Evolutionary conservation across 2,113 vertebrate genomes (phyloP), one percentile per base, ranked within the genome.

Genomic region (Mesembrinibis cayennensis): DNA sequence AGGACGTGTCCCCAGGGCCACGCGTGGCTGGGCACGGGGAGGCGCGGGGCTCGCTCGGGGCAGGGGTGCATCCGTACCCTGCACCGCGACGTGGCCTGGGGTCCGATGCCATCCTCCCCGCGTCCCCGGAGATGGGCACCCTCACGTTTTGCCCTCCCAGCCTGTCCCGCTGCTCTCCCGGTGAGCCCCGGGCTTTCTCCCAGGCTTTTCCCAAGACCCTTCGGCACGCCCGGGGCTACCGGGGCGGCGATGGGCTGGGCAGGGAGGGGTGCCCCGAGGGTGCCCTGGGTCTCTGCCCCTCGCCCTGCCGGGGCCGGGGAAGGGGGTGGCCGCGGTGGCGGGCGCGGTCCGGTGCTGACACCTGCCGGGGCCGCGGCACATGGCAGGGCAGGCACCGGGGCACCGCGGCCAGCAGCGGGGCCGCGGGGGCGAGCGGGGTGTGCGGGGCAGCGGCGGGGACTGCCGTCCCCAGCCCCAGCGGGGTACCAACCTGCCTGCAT

Each of bases 291-390:
- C 72, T 18, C 32, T 21, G 55, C 55, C 55, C 18, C 55, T 32
- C 11, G 53, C 53, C 18, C n/a, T 12, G 62, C 19, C 61, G 2
- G 25, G 32, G 16, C 12, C 5, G 14, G 26, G 42, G 29, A 9
- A 3, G n/a, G 20, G 5, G 34, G 44, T 32, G 78, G 5, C 58
- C 11, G 16, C 16, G 49, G 58, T 2, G 69, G 5, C 52, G 18
- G 50, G 22, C 30, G 47, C 78, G 81, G 56, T 82, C 45, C 25
- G 61, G 62, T 93, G 93, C 91, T 96, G 95, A 89, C 93, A 76
- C 85, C 96, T 96, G 92, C 92, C 9, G 91, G 95, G 77, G 5
- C 56, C 0, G 9, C 34, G 65, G 42, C 74, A 26, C 79, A 86
- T 67, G 92, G 86, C 92, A 66, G 62, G 12, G 21, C 47, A 21